Conservation (phyloP, 2,113 vertebrate species). For the Tyrannus savana region DNA sequence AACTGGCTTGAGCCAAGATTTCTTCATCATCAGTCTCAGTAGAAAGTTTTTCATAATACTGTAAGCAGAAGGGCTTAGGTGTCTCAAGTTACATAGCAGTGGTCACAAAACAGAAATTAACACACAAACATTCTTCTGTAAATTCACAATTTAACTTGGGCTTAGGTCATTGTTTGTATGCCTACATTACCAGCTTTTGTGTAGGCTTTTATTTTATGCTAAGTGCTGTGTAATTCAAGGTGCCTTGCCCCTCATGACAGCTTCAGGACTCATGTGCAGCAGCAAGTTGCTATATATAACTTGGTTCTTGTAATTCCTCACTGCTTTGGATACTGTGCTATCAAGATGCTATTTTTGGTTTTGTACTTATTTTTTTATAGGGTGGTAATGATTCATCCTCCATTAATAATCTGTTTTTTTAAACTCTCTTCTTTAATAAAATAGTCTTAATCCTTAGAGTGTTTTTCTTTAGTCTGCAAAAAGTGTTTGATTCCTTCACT, state of each 20-base stretch:
- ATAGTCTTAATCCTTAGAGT: not conserved
- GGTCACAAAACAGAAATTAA: not conserved
- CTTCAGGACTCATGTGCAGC: not conserved
- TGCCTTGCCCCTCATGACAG: not conserved
- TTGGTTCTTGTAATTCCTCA: not conserved
- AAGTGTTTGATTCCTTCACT: not conserved
- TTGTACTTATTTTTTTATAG: not conserved
- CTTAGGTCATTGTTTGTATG: not conserved
- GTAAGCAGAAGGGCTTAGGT: not conserved
- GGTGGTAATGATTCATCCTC: not conserved
- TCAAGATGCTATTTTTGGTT: not conserved
- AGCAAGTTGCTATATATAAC: not conserved
- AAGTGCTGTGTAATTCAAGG: not conserved
- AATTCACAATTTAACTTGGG: not conserved
- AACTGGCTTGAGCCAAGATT: not conserved
- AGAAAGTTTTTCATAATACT: not conserved
- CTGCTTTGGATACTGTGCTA: not conserved
- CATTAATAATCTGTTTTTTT: not conserved
- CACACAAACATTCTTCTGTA: not conserved
- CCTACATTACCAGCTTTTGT: fast-evolving
- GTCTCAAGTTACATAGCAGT: not conserved
- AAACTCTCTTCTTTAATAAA: not conserved
- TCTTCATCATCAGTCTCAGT: not conserved
- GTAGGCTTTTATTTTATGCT: not conserved
- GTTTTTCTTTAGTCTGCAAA: not conserved